Base-by-base conservation (phyloP, 1,140 invertebrate genomes). In the Oedothorax gibbosus region DNA sequence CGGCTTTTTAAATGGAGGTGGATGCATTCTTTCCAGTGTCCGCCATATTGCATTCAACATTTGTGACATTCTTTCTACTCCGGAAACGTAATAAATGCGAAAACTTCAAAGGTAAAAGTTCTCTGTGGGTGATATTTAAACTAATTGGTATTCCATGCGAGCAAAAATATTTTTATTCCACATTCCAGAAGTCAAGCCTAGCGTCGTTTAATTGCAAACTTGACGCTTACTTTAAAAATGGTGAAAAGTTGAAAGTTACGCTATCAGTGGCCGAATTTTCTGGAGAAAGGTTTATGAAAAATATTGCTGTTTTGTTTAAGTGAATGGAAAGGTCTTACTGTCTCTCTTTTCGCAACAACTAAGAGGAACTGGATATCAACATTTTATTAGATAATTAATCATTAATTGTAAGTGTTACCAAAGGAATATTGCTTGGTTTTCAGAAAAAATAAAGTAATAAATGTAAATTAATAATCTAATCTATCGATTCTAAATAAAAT, bases 31-130 rank as follows among this genome's bases (percentile, higher is more conserved):
- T 66, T 66, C 73, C 57, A 49, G 56, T 15, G 20, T 64, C 57
- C 57, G 12, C 18, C 62, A 66, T 20, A n/a, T n/a, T n/a, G n/a
- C n/a, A n/a, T n/a, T n/a, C n/a, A n/a, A 49, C 76, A 66, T 78
- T 78, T 65, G 62, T 62, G 35, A 51, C 81, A 83, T 83, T 83
- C 81, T 83, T 83, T 83, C 57, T 18, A 8, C 51, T 54, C 62
- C 20, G 18, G 53, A 71, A 82, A 82, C 73, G 81, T 75, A 75
- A 83, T 83, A 83, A 73, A 83, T 83, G 62, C 71, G 81, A 83
- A 83, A 83, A 75, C 71, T 83, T 83, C 71, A 83, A 83, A 75
- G 81, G 81, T 83, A 83, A 83, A 83, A 18, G 73, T 83, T 83
- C 11, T 10, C 35, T 35, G 54, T 9, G 21, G 50, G 71, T 54